These are phyloP conservation scores for Mycetomoellerius zeteki DNA, from an alignment of 1,140 invertebrate genomes.

Conservation along the genomic window DNA sequence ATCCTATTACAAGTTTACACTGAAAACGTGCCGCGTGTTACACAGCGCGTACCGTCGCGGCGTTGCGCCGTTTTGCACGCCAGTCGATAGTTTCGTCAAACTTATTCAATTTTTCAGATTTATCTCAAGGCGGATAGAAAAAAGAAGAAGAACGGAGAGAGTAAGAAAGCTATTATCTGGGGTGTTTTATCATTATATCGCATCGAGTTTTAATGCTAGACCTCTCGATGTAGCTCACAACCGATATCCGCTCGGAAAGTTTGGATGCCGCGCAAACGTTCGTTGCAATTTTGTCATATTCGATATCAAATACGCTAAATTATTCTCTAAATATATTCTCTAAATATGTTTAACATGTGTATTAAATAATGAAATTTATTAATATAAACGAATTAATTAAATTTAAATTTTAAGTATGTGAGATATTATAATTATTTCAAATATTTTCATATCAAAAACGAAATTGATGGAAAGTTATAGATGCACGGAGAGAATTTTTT, in stretches of 20 bases:
- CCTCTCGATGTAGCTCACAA: neutral
- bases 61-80: neutral
- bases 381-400: neutral
- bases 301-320: neutral
- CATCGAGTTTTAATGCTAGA: conserved; percentile 38
- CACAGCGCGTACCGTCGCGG: conserved; percentile 1
- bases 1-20: conserved; percentile 64
- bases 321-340: neutral
- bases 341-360: too few species aligned
- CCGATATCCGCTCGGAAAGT: conserved; percentile 32
- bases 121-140: conserved; percentile 15
- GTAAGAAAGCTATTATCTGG: conserved; percentile 41
- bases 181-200: conserved; percentile 32
- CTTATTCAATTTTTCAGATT: conserved; percentile 65
- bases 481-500: too few species aligned
- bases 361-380: too few species aligned
- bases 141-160: neutral
- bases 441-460: neutral
- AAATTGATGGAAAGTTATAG: neutral
- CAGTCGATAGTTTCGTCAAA: conserved; percentile 47
- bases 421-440: neutral
- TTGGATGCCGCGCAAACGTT: conserved; percentile 6
- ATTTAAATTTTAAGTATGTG: neutral
- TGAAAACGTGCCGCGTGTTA: conserved; percentile 56
- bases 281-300: neutral